Evolutionary conservation across 2,888 invertebrate species (phyloP).

Genomic region (Morpho achilles): DNA sequence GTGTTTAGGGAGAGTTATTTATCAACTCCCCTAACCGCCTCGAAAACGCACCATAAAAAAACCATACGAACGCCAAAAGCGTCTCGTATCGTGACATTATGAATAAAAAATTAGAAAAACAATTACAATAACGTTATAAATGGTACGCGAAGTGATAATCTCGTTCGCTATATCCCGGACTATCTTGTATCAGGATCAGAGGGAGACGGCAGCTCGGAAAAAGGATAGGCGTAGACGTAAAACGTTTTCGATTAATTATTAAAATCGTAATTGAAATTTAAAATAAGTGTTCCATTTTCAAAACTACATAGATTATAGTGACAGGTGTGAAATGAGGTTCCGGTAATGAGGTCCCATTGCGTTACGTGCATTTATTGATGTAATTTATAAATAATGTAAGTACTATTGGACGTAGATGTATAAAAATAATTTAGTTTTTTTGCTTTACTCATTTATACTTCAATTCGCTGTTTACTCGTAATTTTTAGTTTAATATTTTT

Average conservation of each 20-base stretch:
- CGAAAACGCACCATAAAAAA: constrained; percentile 28
- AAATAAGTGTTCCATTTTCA: constrained; percentile 12
- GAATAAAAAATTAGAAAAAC: constrained; percentile 37
- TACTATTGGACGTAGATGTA: no score
- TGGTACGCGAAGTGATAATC: constrained; percentile 28
- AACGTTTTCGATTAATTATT: constrained; percentile 24
- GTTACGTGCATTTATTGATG: constrained; percentile 3
- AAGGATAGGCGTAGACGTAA: constrained; percentile 23
- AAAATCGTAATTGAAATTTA: constrained; percentile 20
- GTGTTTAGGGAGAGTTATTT: constrained; percentile 22
- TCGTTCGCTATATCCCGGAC: constrained; percentile 32
- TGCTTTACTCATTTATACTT: no score
- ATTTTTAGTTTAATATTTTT: no score
- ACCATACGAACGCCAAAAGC: constrained; percentile 20
- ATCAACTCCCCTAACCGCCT: constrained; percentile 20
- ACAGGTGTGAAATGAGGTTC: neutral
- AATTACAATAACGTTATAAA: constrained; percentile 30
- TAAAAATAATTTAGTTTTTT: no score
- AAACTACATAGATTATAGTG: constrained; percentile 7
- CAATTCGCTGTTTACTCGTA: no score
- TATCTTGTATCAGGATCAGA: constrained; percentile 36
- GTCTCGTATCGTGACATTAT: constrained; percentile 25
- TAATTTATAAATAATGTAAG: no score
- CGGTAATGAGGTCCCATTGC: no score
- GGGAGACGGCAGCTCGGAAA: constrained; percentile 31